These are phyloP conservation scores for Pogonophryne albipinna DNA, from an alignment of 2,797 vertebrate genomes.

Conservation along the genomic window DNA sequence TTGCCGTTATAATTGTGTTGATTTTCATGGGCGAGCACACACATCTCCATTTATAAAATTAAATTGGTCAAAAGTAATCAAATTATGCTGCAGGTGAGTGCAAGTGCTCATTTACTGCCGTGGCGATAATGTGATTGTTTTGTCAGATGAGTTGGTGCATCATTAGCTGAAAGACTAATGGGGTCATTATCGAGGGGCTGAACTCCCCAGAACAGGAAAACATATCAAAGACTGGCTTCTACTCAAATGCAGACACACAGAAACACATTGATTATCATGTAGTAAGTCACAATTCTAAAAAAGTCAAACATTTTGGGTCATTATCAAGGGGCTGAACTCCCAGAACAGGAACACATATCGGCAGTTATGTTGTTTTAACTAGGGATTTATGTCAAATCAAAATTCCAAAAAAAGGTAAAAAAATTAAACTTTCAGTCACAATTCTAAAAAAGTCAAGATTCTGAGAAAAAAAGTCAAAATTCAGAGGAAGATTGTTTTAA, in stretches of 20 bases:
- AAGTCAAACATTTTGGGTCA: too few species aligned
- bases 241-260: slow-evolving; percentile 38
- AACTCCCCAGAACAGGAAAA: slow-evolving; percentile 33
- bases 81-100: slow-evolving; percentile 68
- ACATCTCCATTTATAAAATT: slow-evolving; percentile 70
- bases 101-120: slow-evolving; percentile 58
- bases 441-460: too few species aligned
- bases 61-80: slow-evolving; percentile 81
- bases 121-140: slow-evolving; percentile 80
- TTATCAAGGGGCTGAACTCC: too few species aligned
- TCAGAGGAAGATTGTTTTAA: too few species aligned
- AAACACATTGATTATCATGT: slow-evolving; percentile 43
- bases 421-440: too few species aligned
- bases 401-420: too few species aligned
- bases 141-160: slow-evolving; percentile 77
- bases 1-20: slow-evolving; percentile 58
- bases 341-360: too few species aligned
- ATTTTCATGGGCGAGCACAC: slow-evolving; percentile 59
- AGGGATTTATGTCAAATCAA: too few species aligned
- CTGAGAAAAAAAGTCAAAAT: too few species aligned
- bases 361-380: too few species aligned
- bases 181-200: slow-evolving; percentile 63
- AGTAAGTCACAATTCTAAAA: too few species aligned
- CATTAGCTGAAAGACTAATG: slow-evolving; percentile 74
- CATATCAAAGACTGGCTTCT: slow-evolving; percentile 48